A percentile compares a stretch with the other conserved stretches of the same genome.
These are phyloP conservation scores for Phalacrocorax aristotelis DNA, from an alignment of 2,113 vertebrate species.

Conservation along the genomic window DNA sequence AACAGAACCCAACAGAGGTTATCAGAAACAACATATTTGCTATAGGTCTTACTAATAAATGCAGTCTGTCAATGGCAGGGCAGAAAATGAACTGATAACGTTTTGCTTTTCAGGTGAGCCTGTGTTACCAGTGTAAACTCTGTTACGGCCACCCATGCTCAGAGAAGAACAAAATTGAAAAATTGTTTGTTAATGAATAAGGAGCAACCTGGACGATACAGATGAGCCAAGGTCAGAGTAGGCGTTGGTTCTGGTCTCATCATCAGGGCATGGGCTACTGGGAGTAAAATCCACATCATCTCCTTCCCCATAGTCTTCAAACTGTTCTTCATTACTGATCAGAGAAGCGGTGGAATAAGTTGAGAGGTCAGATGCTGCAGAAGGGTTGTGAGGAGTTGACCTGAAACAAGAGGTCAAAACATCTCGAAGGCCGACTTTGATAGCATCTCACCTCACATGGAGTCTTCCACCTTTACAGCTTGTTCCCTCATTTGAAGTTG, in stretches of 20 bases:
- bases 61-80: neutral
- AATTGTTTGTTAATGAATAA: neutral
- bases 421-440: slow-evolving; percentile 1
- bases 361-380: slow-evolving; percentile 88
- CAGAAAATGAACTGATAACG: neutral
- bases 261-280: slow-evolving; percentile 90
- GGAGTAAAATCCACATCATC: slow-evolving; percentile 91
- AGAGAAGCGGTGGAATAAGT: slow-evolving; percentile 91
- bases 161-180: neutral
- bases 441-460: neutral
- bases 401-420: slow-evolving; percentile 74
- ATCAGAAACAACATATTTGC: neutral
- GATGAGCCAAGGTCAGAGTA: slow-evolving; percentile 95
- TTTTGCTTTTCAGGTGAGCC: neutral
- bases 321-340: slow-evolving; percentile 93
- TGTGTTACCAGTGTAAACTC: neutral
- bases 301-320: slow-evolving; percentile 96
- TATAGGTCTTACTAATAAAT: neutral
- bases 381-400: slow-evolving; percentile 81
- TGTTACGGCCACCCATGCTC: neutral
- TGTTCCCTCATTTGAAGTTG: neutral
- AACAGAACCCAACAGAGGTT: neutral
- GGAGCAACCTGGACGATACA: slow-evolving; percentile 89
- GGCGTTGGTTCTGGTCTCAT: slow-evolving; percentile 89
- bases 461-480: neutral